Conservation (phyloP, 2,888 invertebrate species). For the Tethea ocularis region DNA sequence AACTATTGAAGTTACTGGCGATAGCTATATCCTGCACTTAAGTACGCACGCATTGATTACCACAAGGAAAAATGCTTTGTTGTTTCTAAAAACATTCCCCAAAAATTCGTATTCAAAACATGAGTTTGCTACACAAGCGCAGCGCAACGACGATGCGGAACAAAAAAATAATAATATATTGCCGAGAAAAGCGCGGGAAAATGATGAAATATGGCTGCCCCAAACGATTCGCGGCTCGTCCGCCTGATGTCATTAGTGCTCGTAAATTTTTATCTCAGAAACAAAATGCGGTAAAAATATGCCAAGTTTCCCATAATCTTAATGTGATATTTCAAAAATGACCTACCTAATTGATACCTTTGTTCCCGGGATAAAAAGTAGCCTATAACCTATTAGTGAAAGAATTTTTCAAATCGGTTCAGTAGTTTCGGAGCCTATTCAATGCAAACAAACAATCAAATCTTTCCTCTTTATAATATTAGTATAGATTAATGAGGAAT, state of each 20-base stretch:
- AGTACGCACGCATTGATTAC: too few relatives aligned
- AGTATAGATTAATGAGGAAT: too few relatives aligned
- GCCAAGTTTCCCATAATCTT: constrained; percentile 3
- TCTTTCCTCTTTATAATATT: too few relatives aligned
- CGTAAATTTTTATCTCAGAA: constrained; percentile 58
- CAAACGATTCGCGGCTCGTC: constrained; percentile 51
- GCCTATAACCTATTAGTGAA: too few relatives aligned
- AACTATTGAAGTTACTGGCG: too few relatives aligned
- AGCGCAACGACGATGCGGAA: constrained; percentile 31
- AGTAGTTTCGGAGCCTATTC: too few relatives aligned
- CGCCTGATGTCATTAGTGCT: constrained; percentile 65
- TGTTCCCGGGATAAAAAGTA: too few relatives aligned
- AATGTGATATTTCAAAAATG: too few relatives aligned
- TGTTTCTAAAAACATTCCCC: neutral
- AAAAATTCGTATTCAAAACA: constrained; percentile 49
- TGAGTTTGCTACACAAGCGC: constrained; percentile 35
- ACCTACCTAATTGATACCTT: too few relatives aligned
- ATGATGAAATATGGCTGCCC: constrained; percentile 71
- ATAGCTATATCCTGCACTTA: too few relatives aligned
- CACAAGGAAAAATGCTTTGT: neutral
- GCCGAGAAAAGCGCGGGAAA: constrained; percentile 65
- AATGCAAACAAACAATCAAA: too few relatives aligned
- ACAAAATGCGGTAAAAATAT: constrained; percentile 25
- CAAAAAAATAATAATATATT: constrained; percentile 64
- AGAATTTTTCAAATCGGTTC: too few relatives aligned